A percentile compares a stretch with the other conserved stretches of the same genome.
phyloP scores from a whole-genome alignment of 2,888 invertebrate genomes.

The Cremastobaeus sp. region DNA sequence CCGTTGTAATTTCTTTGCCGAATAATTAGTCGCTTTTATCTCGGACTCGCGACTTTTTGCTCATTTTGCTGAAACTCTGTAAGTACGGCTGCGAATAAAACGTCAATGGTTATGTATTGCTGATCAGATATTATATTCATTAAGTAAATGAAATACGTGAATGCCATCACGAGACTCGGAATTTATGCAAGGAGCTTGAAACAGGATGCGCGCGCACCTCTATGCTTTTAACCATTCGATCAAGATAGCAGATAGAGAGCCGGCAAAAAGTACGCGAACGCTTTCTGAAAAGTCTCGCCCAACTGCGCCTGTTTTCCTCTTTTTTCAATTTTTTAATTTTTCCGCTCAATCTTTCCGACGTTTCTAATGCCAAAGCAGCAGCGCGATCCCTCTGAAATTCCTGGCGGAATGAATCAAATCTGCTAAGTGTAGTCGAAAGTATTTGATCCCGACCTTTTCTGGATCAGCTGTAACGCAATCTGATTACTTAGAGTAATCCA shows the following conservation, averaged over 20 bases:
- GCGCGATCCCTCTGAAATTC: background rate
- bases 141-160: constrained; percentile 51
- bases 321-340: background rate
- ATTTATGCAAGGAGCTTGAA: constrained; percentile 37
- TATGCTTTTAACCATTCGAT: constrained; percentile 53
- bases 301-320: background rate
- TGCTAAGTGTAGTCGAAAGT: constrained; percentile 24
- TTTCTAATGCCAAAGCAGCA: background rate
- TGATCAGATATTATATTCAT: constrained; percentile 50
- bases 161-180: constrained; percentile 30
- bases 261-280: constrained; percentile 37
- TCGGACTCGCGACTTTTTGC: too few relatives aligned
- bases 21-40: too few relatives aligned
- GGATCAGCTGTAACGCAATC: constrained; percentile 6
- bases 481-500: constrained; percentile 39
- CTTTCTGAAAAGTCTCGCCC: constrained; percentile 9
- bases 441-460: constrained; percentile 33
- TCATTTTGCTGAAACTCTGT: too few relatives aligned
- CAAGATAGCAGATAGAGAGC: constrained; percentile 55
- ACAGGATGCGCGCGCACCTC: constrained; percentile 29
- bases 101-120: constrained; percentile 16
- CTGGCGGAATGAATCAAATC: constrained; percentile 26
- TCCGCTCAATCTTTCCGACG: background rate
- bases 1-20: too few relatives aligned
- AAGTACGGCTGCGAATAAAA: too few relatives aligned